These are phyloP conservation scores for Mormyrus lacerda DNA, from an alignment of 2,113 vertebrate species.

Conservation along the genomic window DNA sequence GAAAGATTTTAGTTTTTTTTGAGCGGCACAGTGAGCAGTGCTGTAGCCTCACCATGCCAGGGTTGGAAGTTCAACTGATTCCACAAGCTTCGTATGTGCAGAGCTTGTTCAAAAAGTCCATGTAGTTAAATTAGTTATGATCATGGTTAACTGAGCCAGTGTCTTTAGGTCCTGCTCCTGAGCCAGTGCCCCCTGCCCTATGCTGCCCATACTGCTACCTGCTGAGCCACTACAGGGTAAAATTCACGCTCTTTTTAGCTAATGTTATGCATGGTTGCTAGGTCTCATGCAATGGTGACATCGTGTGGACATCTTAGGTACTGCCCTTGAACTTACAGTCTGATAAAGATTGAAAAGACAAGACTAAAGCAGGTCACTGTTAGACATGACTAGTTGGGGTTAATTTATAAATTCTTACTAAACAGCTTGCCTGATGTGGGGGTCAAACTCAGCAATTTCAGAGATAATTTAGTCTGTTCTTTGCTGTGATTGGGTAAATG, in stretches of 20 bases:
- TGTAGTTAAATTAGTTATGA: neutral
- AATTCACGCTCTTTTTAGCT: neutral
- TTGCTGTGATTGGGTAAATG: neutral
- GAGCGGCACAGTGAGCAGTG: neutral
- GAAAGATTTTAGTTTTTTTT: neutral
- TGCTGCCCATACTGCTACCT: neutral
- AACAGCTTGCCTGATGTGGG: neutral
- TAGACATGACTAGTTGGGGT: neutral
- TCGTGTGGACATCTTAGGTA: conserved; percentile 11
- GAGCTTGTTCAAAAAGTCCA: neutral
- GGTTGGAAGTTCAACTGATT: neutral
- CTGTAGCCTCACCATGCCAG: neutral
- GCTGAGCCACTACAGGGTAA: neutral
- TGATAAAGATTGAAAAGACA: neutral
- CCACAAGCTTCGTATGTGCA: neutral
- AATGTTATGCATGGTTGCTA: neutral
- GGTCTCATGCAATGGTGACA: conserved; percentile 1
- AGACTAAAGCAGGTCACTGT: neutral
- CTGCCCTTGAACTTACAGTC: neutral
- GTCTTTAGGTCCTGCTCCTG: neutral
- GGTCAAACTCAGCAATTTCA: neutral
- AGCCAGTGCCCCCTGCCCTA: neutral
- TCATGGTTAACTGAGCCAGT: neutral
- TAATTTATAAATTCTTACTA: neutral
- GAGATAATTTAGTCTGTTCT: neutral